A percentile compares a stretch with the other conserved stretches of the same genome.
phyloP scores from a whole-genome alignment of 2,113 vertebrate genomes.

The Rhinichthys klamathensis region DNA sequence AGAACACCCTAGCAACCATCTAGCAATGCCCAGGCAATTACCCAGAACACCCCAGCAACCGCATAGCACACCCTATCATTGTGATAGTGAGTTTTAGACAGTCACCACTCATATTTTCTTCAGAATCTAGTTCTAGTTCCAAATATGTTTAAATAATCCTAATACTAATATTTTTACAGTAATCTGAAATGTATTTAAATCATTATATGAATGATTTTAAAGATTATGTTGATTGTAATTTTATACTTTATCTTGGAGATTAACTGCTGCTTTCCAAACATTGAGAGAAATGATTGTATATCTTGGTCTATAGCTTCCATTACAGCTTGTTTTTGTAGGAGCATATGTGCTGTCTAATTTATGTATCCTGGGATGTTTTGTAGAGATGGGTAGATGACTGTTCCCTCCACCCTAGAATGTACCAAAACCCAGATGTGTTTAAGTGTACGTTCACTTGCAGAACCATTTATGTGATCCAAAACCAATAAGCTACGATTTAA shows the following conservation, averaged over 20 bases:
- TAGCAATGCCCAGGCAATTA: too few species aligned
- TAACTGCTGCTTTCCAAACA: neutral
- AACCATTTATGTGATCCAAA: conserved; percentile 37
- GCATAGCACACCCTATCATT: neutral
- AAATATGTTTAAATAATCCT: conserved; percentile 4
- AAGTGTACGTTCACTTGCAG: conserved; percentile 36
- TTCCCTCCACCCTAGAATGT: conserved; percentile 37
- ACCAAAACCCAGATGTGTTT: conserved; percentile 38
- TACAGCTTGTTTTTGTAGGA: conserved; percentile 36
- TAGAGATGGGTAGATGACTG: conserved; percentile 35
- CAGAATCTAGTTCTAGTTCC: neutral
- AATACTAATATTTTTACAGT: conserved; percentile 2
- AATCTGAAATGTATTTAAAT: conserved; percentile 2
- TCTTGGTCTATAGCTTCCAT: conserved; percentile 21
- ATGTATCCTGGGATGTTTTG: conserved; percentile 30
- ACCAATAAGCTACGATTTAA: conserved; percentile 50
- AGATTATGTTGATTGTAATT: neutral
- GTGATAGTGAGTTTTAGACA: neutral
- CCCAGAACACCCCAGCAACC: neutral
- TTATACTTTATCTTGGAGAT: conserved; percentile 10
- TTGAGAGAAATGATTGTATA: conserved; percentile 20
- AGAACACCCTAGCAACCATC: neutral
- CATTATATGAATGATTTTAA: neutral
- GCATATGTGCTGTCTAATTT: conserved; percentile 22
- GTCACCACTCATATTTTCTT: neutral